These are phyloP conservation scores for Rhincodon typus DNA, from an alignment of 2,797 vertebrate species.

Conservation along the genomic window DNA sequence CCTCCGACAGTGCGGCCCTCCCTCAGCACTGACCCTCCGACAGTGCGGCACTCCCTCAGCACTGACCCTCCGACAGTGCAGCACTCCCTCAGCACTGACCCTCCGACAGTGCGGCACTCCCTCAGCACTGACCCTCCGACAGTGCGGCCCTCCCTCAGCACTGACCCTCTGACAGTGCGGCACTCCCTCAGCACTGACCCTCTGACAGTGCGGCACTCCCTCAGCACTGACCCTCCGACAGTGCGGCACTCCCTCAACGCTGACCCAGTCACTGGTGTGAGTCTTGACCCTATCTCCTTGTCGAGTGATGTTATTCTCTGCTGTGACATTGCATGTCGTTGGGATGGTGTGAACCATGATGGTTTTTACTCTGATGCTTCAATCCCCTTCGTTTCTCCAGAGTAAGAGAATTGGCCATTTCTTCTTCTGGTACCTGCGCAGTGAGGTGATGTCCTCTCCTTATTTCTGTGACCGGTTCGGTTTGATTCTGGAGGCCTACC, in stretches of 20 bases:
- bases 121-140: neutral
- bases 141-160: too few relatives aligned
- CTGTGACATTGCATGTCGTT: too few relatives aligned
- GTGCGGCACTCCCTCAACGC: too few relatives aligned
- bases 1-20: neutral
- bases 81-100: neutral
- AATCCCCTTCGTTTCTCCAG: neutral
- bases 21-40: neutral
- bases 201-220: neutral
- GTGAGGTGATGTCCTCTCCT: conserved; percentile 60
- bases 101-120: neutral
- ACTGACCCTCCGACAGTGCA: neutral
- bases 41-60: neutral
- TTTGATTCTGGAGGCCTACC: conserved; percentile 65
- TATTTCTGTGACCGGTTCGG: conserved; percentile 67
- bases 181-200: neutral
- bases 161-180: neutral
- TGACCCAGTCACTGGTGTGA: neutral
- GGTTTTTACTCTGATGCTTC: neutral
- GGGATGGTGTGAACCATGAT: too few relatives aligned
- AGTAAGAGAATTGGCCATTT: conserved; percentile 65
- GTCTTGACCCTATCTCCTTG: neutral
- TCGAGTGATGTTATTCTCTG: too few relatives aligned
- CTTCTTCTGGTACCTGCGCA: conserved; percentile 72
- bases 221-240: neutral